A percentile compares a stretch with the other conserved stretches of the same genome.
These are phyloP conservation scores for Drosophila dunni DNA, from an alignment of 1,140 invertebrate genomes.

Conservation along the genomic window DNA sequence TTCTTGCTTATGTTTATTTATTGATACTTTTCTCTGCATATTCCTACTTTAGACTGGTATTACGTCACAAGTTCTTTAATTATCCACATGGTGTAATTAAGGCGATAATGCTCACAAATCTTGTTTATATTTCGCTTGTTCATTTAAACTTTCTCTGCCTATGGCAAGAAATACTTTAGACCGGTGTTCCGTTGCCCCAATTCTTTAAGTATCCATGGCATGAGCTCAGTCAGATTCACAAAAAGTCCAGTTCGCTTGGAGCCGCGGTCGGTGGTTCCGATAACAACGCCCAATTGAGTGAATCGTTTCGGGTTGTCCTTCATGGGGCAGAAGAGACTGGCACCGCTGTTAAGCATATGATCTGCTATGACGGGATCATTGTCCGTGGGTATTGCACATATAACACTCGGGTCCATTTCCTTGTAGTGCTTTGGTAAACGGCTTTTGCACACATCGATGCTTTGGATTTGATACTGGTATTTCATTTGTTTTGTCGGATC, in stretches of 20 bases:
- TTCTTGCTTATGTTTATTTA: too few relatives aligned
- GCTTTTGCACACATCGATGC: neutral
- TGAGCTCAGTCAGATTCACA: conserved; percentile 8
- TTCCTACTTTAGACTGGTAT: too few relatives aligned
- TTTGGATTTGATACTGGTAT: neutral
- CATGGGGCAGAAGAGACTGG: conserved; percentile 33
- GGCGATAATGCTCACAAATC: too few relatives aligned
- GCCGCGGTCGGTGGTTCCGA: neutral
- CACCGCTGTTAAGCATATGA: conserved; percentile 6
- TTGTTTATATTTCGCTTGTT: neutral
- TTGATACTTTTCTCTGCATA: too few relatives aligned
- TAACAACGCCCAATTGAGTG: conserved; percentile 14
- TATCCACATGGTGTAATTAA: too few relatives aligned
- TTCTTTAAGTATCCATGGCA: conserved; percentile 30
- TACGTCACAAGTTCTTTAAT: too few relatives aligned
- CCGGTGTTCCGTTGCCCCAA: neutral
- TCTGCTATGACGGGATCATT: neutral
- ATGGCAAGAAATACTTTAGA: conserved; percentile 12
- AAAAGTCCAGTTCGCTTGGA: conserved; percentile 1
- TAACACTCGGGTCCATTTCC: neutral
- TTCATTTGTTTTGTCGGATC: neutral
- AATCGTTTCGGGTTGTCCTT: conserved; percentile 8
- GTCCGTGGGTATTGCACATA: neutral
- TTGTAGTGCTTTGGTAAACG: neutral
- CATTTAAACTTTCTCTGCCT: neutral